A percentile compares a stretch with the other conserved stretches of the same genome.
Conservation (phyloP, 2,113 vertebrate genomes). For the Podarcis raffonei region DNA sequence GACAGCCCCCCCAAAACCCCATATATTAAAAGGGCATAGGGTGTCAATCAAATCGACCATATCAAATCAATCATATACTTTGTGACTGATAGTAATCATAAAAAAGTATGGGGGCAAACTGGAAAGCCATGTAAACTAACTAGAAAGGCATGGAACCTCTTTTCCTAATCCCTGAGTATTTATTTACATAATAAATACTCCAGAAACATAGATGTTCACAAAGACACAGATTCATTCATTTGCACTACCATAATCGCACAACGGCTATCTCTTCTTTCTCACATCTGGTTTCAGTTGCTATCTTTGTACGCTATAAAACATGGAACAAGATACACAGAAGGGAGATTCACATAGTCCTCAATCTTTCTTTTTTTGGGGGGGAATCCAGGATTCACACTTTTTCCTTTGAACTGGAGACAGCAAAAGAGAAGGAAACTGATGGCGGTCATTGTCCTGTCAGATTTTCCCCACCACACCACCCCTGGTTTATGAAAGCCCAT, state of each 20-base stretch:
- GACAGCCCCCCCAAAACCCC: too few species aligned
- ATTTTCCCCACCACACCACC: too few species aligned
- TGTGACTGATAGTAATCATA: not conserved
- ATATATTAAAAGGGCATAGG: too few species aligned
- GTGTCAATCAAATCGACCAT: too few species aligned
- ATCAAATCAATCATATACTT: not conserved
- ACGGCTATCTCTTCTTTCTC: not conserved
- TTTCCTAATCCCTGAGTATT: not conserved
- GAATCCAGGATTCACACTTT: too few species aligned
- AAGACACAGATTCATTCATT: not conserved
- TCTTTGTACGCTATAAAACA: not conserved
- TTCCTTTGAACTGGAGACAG: too few species aligned
- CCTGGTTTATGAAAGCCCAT: not conserved
- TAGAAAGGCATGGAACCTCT: not conserved
- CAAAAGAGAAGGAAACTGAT: too few species aligned
- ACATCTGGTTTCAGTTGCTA: not conserved
- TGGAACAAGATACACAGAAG: not conserved
- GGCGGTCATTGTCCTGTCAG: too few species aligned
- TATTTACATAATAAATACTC: not conserved
- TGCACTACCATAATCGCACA: not conserved
- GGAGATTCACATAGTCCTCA: not conserved
- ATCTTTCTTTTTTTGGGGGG: too few species aligned
- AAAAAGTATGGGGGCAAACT: not conserved
- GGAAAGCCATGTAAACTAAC: not conserved
- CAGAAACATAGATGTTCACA: not conserved